Base-by-base conservation (phyloP, 2,888 invertebrate genomes). In the Brachyptera risi region DNA sequence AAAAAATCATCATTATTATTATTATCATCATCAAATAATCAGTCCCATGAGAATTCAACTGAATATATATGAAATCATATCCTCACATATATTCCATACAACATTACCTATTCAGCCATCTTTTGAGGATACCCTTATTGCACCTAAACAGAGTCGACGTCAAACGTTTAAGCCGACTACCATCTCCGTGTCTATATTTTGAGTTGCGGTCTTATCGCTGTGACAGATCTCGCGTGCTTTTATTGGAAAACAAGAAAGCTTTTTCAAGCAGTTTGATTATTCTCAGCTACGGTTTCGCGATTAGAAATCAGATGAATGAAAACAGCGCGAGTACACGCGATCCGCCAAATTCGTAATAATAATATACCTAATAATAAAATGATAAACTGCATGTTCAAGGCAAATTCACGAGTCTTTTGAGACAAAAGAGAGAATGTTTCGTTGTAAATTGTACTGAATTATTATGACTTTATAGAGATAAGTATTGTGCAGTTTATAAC, bases 261-360 rank as follows among this genome's bases (percentile, higher is more conserved):
- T 54, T n/a, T n/a, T 54, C 54, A 31, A 35, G 54, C 35, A 37
- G 31, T 44, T 47, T 35, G 37, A 37, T 54, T 37, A 37, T 54
- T 54, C 37, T 37, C 54, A 54, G 35, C 37, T 54, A 54, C n/a
- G 11, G 7, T 11, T 31, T 5, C 44, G 37, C 54, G 54, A 54
- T 54, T 54, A 54, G 54, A 37, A 21, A 31, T n/a, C 54, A 37
- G 35, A 31, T 37, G 37, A 54, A 31, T 54, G 54, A 23, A 35
- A 44, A 7, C 35, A 37, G 37, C 54, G 17, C 21, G 21, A n/a
- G 4, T 21, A 13, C 47, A 47, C 47, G 47, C 47, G 3, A 21
- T 21, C 24, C 31, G 5, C 31, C 7, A 11, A 31, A 11, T 7
- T 5, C 11, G 31, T 11, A 11, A n/a, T n/a, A n/a, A n/a, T n/a